Evolutionary conservation across 2,888 invertebrate species (phyloP).

Genomic region (Vanessa cardui): DNA sequence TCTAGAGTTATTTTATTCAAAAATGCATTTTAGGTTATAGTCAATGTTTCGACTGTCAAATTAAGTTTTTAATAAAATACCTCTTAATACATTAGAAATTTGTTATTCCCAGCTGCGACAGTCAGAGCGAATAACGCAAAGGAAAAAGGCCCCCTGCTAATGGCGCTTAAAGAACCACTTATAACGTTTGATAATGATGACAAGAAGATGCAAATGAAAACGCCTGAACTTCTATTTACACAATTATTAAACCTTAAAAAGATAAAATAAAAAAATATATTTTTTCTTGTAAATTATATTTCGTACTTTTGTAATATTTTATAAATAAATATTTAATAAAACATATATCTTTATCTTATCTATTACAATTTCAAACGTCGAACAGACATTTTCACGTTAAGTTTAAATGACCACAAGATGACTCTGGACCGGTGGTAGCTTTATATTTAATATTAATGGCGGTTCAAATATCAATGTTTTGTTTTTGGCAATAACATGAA

Average conservation of each 20-base stretch:
- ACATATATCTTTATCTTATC: neutral
- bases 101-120: constrained; percentile 9
- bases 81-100: too few species aligned
- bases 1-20: too few species aligned
- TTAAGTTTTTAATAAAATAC: too few species aligned
- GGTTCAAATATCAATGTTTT: too few species aligned
- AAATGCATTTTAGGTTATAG: too few species aligned
- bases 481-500: too few species aligned
- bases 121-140: constrained; percentile 12
- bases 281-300: constrained; percentile 3
- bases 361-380: neutral
- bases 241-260: constrained; percentile 58
- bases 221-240: constrained; percentile 56
- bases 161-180: constrained; percentile 34
- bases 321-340: constrained; percentile 13
- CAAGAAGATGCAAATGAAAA: constrained; percentile 26
- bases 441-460: too few species aligned
- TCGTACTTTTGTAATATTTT: constrained; percentile 32
- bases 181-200: constrained; percentile 48
- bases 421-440: too few species aligned
- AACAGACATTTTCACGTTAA: too few species aligned
- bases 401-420: too few species aligned
- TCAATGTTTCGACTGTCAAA: too few species aligned
- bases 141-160: constrained; percentile 12
- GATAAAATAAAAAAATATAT: constrained; percentile 5